Base-by-base conservation (phyloP, 1,140 invertebrate genomes). In the Zophobas atratus region DNA sequence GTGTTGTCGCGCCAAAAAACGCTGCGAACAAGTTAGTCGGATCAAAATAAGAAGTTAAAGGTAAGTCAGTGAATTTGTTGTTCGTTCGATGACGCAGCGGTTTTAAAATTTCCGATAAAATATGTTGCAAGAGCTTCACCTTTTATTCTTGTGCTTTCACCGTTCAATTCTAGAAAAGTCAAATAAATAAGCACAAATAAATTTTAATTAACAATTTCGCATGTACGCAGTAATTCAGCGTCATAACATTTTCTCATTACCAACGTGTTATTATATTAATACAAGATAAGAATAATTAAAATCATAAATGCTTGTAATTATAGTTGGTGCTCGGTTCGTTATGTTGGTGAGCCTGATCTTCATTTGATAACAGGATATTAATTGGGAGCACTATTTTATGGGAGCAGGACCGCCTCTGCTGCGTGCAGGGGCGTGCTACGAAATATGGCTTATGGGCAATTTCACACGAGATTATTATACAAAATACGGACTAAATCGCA, bases 201-300 rank as follows among this genome's bases (percentile, higher is more conserved):
- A 79, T 76, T 79, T 73, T 79, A 79, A 79, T 79, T 77, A 79
- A 79, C 8, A 63, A 70, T 77, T 79, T 79, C 46, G 49, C 67
- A 41, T 71, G 57, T 32, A 51, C 36, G 76, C 70, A 73, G 77
- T 77, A 80, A 71, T 75, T 80, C 55, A 78, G 6, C 48, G 46
- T 67, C 77, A 79, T 76, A 81, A 78, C 77, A 79, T 81, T 79
- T 80, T 80, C 80, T 77, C 76, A 80, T 79, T 79, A 81, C 77
- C 77, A 81, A 70, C 55, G 48, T 79, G 80, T 81, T 79, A 81
- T 80, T 82, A 80, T 79, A 80, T 82, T 80, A 78, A 80, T 80
- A 57, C 39, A 73, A 75, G 81, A 82, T 82, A 82, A 82, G 77
- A 78, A 82, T 81, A 82, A 82, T 82, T 82, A 82, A 82, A 82